phyloP scores from a whole-genome alignment of 2,888 invertebrate species.

The Apoderus coryli region DNA sequence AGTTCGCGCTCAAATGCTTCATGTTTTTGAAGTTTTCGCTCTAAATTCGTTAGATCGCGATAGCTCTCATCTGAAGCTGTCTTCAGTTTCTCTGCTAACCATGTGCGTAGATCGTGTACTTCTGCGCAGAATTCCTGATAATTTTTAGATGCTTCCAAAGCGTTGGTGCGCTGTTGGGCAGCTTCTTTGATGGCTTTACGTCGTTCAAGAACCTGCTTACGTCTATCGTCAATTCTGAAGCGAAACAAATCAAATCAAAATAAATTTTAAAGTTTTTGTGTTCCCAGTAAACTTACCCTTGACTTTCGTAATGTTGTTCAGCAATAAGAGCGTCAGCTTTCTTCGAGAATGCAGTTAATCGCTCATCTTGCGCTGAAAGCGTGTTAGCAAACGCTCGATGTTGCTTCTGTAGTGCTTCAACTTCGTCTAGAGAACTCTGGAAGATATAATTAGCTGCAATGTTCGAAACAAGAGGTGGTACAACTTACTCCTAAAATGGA shows the following conservation, averaged over 20 bases:
- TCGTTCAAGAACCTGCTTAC: slow-evolving; percentile 59
- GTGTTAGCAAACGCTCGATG: slow-evolving; percentile 91
- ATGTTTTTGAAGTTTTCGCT: slow-evolving; percentile 88
- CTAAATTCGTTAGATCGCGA: slow-evolving; percentile 75
- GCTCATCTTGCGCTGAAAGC: slow-evolving; percentile 83
- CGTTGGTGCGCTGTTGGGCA: slow-evolving; percentile 57
- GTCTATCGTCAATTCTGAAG: slow-evolving; percentile 50
- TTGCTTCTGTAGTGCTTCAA: slow-evolving; percentile 80
- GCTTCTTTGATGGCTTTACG: slow-evolving; percentile 61
- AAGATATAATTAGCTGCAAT: slow-evolving; percentile 7
- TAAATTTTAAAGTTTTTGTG: background rate
- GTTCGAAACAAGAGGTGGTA: slow-evolving; percentile 1
- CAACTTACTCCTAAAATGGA: slow-evolving; percentile 65
- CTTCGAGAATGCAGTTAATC: slow-evolving; percentile 67
- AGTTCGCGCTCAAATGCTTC: slow-evolving; percentile 94
- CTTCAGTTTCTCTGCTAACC: slow-evolving; percentile 85
- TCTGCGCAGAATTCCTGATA: slow-evolving; percentile 90
- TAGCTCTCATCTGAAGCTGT: slow-evolving; percentile 89
- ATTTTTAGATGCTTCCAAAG: slow-evolving; percentile 69
- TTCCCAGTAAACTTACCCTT: slow-evolving; percentile 46
- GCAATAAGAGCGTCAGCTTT: slow-evolving; percentile 68
- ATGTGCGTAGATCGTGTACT: slow-evolving; percentile 75
- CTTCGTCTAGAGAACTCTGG: slow-evolving; percentile 77
- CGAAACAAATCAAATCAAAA: slow-evolving; percentile 1
- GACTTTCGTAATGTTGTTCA: slow-evolving; percentile 64